phyloP scores from a whole-genome alignment of 2,888 invertebrate genomes.

The Dastarcus helophoroides region DNA sequence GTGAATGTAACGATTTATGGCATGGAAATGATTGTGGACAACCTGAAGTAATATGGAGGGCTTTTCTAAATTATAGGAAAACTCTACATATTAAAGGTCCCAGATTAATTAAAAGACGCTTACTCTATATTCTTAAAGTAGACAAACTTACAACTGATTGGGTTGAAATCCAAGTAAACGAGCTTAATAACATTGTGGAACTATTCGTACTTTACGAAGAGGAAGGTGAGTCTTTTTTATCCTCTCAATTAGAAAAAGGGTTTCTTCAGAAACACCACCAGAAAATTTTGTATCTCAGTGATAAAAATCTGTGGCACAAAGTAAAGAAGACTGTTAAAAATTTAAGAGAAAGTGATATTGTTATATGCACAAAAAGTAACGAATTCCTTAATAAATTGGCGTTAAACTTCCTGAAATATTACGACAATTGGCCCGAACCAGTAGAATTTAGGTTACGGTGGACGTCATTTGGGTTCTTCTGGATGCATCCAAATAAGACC shows the following conservation, averaged over 20 bases:
- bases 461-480: constrained; percentile 57
- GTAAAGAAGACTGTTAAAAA: constrained; percentile 35
- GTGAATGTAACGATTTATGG: constrained; percentile 49
- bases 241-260: constrained; percentile 38
- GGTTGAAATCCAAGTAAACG: constrained; percentile 49
- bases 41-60: constrained; percentile 55
- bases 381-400: constrained; percentile 50
- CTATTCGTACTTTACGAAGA: constrained; percentile 49
- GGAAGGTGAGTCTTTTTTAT: constrained; percentile 28
- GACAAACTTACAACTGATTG: constrained; percentile 44
- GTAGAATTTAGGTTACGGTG: constrained; percentile 49
- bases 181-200: constrained; percentile 49
- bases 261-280: constrained; percentile 39
- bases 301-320: constrained; percentile 36
- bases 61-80: constrained; percentile 46
- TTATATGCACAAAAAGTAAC: constrained; percentile 45
- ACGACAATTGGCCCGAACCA: constrained; percentile 52
- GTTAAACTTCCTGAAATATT: constrained; percentile 54
- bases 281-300: constrained; percentile 43
- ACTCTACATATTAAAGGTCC: constrained; percentile 36
- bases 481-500: constrained; percentile 51
- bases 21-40: constrained; percentile 55
- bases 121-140: constrained; percentile 46
- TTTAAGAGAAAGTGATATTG: constrained; percentile 43
- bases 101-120: constrained; percentile 38